A percentile compares a stretch with the other conserved stretches of the same genome.
phyloP scores from a whole-genome alignment of 2,888 invertebrate species.

The Polydrusus tereticollis region DNA sequence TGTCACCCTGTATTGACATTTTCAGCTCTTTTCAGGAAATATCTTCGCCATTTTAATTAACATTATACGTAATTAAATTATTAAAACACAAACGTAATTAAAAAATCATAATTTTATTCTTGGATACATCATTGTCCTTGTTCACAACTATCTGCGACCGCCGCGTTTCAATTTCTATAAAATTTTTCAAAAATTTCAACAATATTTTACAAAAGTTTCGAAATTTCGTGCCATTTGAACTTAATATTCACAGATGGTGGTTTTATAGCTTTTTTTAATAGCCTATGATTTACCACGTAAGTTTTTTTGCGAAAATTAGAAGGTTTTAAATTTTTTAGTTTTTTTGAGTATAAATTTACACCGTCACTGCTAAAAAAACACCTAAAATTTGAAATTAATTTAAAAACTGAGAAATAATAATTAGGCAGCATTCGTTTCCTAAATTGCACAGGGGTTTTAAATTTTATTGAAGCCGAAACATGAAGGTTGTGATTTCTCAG shows the following conservation, averaged over 20 bases:
- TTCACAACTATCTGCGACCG: not conserved
- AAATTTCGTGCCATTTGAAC: constrained; percentile 24
- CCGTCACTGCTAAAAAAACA: not conserved
- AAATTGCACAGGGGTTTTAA: no score
- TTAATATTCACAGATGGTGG: constrained; percentile 35
- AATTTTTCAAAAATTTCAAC: constrained; percentile 39
- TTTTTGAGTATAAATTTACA: not conserved
- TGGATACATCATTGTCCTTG: not conserved
- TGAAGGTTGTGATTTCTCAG: no score
- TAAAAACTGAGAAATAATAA: no score
- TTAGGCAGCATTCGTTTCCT: no score
- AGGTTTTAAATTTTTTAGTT: constrained; percentile 20
- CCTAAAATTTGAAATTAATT: no score
- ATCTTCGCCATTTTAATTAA: no score
- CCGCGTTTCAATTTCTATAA: constrained; percentile 10
- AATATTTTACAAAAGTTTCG: constrained; percentile 38
- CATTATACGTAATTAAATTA: no score
- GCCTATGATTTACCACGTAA: constrained; percentile 26
- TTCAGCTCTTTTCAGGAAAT: no score
- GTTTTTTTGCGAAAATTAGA: constrained; percentile 10
- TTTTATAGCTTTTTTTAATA: constrained; percentile 1
- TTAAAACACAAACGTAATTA: not conserved
- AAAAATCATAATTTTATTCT: not conserved
- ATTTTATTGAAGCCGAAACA: no score
- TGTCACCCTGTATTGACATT: no score